A percentile compares a stretch with the other conserved stretches of the same genome.
phyloP scores from a whole-genome alignment of 2,888 invertebrate genomes.

The Microctonus hyperodae region DNA sequence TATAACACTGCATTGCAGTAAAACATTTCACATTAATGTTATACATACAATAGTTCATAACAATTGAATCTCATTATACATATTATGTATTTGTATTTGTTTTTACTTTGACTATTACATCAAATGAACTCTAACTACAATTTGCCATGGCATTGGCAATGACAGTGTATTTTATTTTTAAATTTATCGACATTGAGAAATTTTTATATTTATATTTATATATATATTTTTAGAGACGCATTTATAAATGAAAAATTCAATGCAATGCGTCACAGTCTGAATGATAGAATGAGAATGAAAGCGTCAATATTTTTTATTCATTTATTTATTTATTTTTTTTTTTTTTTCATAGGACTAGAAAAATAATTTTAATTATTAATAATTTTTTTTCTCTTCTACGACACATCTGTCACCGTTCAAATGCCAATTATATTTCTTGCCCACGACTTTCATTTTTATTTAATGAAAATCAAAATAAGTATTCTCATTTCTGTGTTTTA shows the following conservation, averaged over 20 bases:
- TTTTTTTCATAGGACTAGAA: slow-evolving; percentile 33
- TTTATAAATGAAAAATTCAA: too few relatives aligned
- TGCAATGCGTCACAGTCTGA: neutral
- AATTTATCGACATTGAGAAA: neutral
- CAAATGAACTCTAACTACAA: neutral
- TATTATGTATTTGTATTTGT: neutral
- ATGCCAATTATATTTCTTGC: neutral
- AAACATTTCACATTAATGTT: neutral
- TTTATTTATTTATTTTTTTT: neutral
- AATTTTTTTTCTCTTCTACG: slow-evolving; percentile 5
- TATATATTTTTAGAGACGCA: too few relatives aligned
- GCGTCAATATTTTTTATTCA: neutral
- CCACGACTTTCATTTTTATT: slow-evolving; percentile 17
- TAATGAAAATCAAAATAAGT: neutral
- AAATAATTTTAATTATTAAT: slow-evolving; percentile 37
- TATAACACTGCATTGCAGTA: neutral
- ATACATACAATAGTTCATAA: neutral
- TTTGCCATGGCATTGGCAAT: slow-evolving; percentile 25
- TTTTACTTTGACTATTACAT: neutral
- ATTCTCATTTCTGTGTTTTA: neutral
- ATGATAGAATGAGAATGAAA: neutral
- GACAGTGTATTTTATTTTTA: slow-evolving; percentile 38
- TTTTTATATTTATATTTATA: too few relatives aligned
- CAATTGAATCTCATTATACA: neutral
- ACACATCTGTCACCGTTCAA: slow-evolving; percentile 10